Base-by-base conservation (phyloP, 2,888 invertebrate genomes). In the Andrena haemorrhoa region DNA sequence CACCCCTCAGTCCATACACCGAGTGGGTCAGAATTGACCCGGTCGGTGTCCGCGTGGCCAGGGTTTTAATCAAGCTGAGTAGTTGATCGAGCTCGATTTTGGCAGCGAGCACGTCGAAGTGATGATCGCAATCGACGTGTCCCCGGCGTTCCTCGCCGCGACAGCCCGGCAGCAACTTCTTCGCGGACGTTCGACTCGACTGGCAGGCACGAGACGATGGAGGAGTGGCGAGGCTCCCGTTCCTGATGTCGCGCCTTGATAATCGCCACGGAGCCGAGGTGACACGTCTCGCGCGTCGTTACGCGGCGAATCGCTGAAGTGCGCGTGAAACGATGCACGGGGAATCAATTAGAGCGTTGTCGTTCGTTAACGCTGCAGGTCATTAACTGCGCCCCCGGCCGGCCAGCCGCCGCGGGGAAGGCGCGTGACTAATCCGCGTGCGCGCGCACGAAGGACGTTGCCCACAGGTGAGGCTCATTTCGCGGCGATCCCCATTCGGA, bases 271-370 rank as follows among this genome's bases (percentile, higher is more conserved):
- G n/a, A 61, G 51, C 2, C 74, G 51, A 56, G 63, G 58, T 31
- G 64, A 68, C 61, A 60, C 64, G 31, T 64, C 41, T 20, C 10
- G 47, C 51, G n/a, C 58, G 71, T 66, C 82, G 75, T 72, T 76
- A 70, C 53, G 23, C 12, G 61, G 10, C 35, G 75, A 64, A 58
- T 71, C 33, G 66, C 8, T 16, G 35, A 56, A 79, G 31, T 63
- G 66, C 63, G 66, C 75, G 78, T 63, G 75, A 81, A 85, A 77
- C 79, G 69, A 88, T 83, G 77, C 82, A 63, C 41, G 56, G 76
- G 79, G 85, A 82, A 89, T 91, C 87, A 91, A 91, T 91, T 90
- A 91, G 87, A 90, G 77, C 75, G 88, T 84, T 85, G 90, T 84
- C 82, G 89, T 89, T 90, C 88, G 88, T 90, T 89, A 91, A 89